A percentile compares a stretch with the other conserved stretches of the same genome.
Evolutionary conservation across 2,113 vertebrate species (phyloP).

Genomic region (Stercorarius parasiticus): DNA sequence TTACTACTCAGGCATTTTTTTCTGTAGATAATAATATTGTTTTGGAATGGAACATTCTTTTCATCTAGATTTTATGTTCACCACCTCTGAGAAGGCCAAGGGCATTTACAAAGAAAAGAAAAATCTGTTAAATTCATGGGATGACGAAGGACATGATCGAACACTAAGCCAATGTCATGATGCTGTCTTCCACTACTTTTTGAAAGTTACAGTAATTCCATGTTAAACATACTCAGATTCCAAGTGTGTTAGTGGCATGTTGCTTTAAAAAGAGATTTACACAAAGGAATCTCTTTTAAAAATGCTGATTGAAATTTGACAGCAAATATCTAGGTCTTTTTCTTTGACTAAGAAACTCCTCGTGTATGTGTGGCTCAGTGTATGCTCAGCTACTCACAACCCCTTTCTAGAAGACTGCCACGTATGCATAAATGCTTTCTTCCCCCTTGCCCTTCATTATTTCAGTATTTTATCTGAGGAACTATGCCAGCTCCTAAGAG

Average conservation of each 20-base stretch:
- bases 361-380: fast-evolving
- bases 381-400: not conserved
- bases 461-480: not conserved
- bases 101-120: not conserved
- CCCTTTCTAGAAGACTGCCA: not conserved
- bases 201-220: not conserved
- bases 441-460: fast-evolving
- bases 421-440: not conserved
- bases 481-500: not conserved
- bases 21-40: not conserved
- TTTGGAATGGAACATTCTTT: not conserved
- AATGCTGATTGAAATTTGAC: not conserved
- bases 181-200: not conserved
- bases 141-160: not conserved
- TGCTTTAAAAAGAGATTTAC: not conserved
- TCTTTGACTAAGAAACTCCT: not conserved
- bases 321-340: not conserved
- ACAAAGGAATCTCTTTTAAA: not conserved
- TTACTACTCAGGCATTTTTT: not conserved
- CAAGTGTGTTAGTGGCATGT: not conserved
- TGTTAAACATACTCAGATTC: not conserved
- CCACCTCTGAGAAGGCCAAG: not conserved
- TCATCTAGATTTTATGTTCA: not conserved
- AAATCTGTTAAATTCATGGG: not conserved
- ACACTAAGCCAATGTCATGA: not conserved